Base-by-base conservation (phyloP, 2,113 vertebrate species). In the Clarias macrocephalus region DNA sequence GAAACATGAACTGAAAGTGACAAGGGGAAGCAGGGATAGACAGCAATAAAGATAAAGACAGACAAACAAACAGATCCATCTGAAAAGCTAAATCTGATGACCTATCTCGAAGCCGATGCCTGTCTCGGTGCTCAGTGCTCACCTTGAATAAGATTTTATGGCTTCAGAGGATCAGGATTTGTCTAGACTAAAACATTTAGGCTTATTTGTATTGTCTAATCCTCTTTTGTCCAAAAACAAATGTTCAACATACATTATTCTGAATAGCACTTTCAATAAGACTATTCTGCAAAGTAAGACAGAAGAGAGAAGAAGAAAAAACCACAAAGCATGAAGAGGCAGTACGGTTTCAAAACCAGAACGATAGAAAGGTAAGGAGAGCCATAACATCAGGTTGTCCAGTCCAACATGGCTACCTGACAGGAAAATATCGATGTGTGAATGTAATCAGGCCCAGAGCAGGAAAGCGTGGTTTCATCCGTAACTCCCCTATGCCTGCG, bases 351-450 rank as follows among this genome's bases (percentile, higher is more conserved):
- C 23, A 42, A n/a, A 82, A 68, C 80, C 57, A 48, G 15, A 56
- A 8, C 28, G 65, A 90, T 59, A 66, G 75, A 70, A 73, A 63
- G 70, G 60, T 42, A n/a, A 37, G 82, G 81, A 80, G 62, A 7
- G 54, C 73, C 73, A 75, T 62, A 73, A 75, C n/a, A n/a, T 68
- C 82, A 87, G 42, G 86, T 70, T 84, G 73, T 82, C 60, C 79
- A 85, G 86, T 81, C 48, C 75, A 86, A 60, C 86, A 73, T 48
- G 65, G 59, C 80, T 73, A 66, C 68, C 83, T 83, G 88, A 87
- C 86, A 86, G 89, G 66, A 88, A 87, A 81, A 89, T 86, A 89
- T 88, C 80, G 89, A 88, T 88, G 84, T 80, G 84, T 68, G 57
- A 83, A 86, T 80, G 84, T 86, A 83, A 80, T 86, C 70, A 57